Conservation (phyloP, 2,797 vertebrate species). For the Hypotaenidia okinawae region DNA sequence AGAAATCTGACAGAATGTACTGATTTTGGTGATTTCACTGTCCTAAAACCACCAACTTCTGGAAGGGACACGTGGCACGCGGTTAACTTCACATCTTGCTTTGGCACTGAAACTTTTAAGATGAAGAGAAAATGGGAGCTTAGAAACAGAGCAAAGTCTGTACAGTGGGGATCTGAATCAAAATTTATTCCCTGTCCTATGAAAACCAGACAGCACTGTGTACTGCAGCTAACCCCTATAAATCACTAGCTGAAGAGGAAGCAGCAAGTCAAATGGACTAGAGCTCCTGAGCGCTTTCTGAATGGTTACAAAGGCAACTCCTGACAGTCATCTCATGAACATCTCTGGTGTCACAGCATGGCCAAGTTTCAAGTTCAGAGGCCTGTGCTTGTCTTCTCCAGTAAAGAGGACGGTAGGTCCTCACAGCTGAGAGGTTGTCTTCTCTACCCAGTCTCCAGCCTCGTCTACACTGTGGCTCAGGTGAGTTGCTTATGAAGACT, state of each 20-base stretch:
- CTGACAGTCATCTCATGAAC: not conserved
- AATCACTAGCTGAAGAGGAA: not conserved
- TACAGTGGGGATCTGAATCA: not conserved
- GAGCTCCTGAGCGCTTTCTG: not conserved
- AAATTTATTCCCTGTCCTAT: not conserved
- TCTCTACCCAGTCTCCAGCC: not conserved
- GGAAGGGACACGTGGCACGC: not conserved
- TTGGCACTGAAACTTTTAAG: not conserved
- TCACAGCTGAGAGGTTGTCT: not conserved
- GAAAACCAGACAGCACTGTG: not conserved
- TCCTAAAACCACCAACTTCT: not conserved
- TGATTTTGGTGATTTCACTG: not conserved
- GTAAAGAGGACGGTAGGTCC: not conserved
- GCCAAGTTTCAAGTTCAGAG: not conserved
- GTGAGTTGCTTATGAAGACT: not conserved
- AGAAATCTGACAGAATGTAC: not conserved
- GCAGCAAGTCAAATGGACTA: not conserved
- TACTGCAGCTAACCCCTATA: not conserved
- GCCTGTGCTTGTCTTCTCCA: not conserved
- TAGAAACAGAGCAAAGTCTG: not conserved
- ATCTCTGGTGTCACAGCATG: not conserved
- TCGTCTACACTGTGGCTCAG: not conserved
- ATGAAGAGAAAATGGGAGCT: not conserved
- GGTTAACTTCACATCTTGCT: not conserved
- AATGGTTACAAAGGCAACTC: not conserved